Evolutionary conservation across 1,140 invertebrate genomes (phyloP), one percentile per base, ranked within the genome.

Genomic region (Ruditapes philippinarum): DNA sequence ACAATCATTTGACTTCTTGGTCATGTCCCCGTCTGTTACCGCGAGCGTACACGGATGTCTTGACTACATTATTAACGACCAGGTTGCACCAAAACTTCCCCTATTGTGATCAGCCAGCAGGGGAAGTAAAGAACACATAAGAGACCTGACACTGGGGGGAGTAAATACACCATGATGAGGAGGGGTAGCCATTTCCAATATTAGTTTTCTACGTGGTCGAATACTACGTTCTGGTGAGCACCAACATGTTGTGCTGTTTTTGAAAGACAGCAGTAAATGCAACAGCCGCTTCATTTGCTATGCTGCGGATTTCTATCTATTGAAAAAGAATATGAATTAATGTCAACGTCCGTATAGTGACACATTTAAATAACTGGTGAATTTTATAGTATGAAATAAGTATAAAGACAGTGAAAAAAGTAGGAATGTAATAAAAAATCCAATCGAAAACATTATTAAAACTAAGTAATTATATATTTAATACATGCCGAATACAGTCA

Each of bases 191-290:
- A 33, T 33, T 36, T 28, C 82, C 82, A n/a, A 73, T n/a, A 28
- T 84, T 84, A 25, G 68, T n/a, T 70, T 0, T 68, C 28, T 17
- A 73, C 68, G 22, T 45, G n/a, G 38, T 84, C 65, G 36, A 84
- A 84, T 22, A 68, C 45, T 4, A 84, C 22, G 40, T 84, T 49
- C 19, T 73, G 62, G 36, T 54, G 19, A 12, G 68, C 60, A 25
- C 65, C 65, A 28, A 74, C n/a, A 74, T 84, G 25, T 0, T 25
- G 19, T 5, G 51, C 12, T 25, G 7, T 33, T 22, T 70, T 19
- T 31, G 38, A 54, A 45, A 84, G 40, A 14, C 65, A 49, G 82
- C 82, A 31, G 57, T 49, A 38, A 84, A 84, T 14, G 82, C 82
- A 36, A 84, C 45, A 7, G 65, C 36, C 38, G 17, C 65, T 33